Evolutionary conservation across 92 coral and sea anemone genomes (phyloP).

Genomic region (Zoanthus sociatus): DNA sequence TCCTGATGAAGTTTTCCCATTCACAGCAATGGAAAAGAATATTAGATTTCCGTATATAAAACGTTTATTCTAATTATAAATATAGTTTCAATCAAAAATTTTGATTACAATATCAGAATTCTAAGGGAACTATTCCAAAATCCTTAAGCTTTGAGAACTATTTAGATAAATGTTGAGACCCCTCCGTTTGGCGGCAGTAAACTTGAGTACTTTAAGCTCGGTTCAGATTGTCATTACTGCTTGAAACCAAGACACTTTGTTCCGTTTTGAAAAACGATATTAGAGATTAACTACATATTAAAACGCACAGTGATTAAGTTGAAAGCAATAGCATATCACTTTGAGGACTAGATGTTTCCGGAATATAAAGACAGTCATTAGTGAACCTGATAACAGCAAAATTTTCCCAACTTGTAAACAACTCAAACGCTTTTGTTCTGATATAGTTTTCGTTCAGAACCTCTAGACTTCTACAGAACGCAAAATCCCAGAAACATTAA

Average conservation of each 20-base stretch:
- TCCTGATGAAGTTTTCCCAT: not conserved
- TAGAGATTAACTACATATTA: not conserved
- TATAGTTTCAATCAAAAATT: too few relatives aligned
- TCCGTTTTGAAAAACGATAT: conserved; percentile 28
- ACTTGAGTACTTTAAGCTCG: not conserved
- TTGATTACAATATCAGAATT: not conserved
- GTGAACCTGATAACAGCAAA: not conserved
- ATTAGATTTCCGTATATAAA: not conserved
- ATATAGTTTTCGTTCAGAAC: too few relatives aligned
- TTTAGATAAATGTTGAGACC: not conserved
- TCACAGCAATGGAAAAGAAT: not conserved
- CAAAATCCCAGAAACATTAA: too few relatives aligned
- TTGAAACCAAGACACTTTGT: not conserved
- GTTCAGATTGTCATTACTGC: not conserved
- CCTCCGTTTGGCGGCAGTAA: not conserved
- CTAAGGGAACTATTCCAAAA: not conserved
- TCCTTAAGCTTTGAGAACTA: not conserved
- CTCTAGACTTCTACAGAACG: too few relatives aligned
- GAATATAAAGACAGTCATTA: not conserved
- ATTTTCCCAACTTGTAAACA: not conserved
- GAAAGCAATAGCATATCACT: conserved; percentile 1
- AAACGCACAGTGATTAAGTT: not conserved
- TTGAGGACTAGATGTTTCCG: not conserved
- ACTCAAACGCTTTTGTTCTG: too few relatives aligned
- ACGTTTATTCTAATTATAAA: not conserved